phyloP scores from a whole-genome alignment of 1,140 invertebrate genomes.

The Chrysoperla carnea region DNA sequence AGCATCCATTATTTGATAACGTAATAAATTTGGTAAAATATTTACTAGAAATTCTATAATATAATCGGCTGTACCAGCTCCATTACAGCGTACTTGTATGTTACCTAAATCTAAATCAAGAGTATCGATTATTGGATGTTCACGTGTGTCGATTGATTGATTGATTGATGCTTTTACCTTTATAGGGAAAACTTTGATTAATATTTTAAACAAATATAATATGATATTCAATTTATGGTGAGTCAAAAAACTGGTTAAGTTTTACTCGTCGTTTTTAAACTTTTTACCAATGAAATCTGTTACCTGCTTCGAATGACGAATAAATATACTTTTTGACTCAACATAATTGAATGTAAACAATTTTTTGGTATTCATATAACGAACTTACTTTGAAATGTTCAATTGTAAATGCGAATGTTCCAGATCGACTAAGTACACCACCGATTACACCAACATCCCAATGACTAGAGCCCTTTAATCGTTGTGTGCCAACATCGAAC shows the following conservation, averaged over 20 bases:
- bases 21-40: conserved; percentile 59
- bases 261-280: too few species aligned
- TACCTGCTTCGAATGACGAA: too few species aligned
- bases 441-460: conserved; percentile 54
- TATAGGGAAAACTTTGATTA: too few species aligned
- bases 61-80: conserved; percentile 66
- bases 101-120: conserved; percentile 65
- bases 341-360: too few species aligned
- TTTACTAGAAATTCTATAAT: conserved; percentile 58
- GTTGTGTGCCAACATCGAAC: conserved; percentile 59
- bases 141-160: conserved; percentile 57
- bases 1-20: conserved; percentile 71
- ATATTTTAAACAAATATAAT: too few species aligned
- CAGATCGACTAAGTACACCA: conserved; percentile 47
- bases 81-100: conserved; percentile 56
- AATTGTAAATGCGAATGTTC: conserved; percentile 51
- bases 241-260: too few species aligned
- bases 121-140: conserved; percentile 47
- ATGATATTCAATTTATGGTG: too few species aligned
- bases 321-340: too few species aligned
- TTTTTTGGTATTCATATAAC: too few species aligned
- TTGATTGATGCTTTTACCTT: conserved; percentile 39
- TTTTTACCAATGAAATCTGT: too few species aligned
- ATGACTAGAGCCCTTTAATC: conserved; percentile 50
- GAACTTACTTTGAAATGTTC: conserved; percentile 49